Conservation (phyloP, 2,113 vertebrate species). For the Antennarius striatus region DNA sequence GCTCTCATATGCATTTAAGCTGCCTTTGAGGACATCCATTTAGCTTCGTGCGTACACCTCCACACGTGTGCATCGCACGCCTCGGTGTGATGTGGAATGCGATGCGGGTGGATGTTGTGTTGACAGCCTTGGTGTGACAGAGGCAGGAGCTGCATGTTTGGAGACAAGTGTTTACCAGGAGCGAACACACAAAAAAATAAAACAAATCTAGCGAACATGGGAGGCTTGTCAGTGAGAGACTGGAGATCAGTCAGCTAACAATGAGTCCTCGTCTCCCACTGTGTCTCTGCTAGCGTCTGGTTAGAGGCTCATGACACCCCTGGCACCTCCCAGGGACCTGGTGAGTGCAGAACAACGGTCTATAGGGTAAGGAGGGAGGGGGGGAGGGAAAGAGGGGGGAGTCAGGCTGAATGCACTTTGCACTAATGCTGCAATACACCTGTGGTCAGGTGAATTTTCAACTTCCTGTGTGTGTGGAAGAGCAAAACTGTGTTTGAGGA, state of each 20-base stretch:
- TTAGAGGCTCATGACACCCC: slow-evolving; percentile 59
- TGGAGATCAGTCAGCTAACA: slow-evolving; percentile 73
- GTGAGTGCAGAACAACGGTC: slow-evolving; percentile 46
- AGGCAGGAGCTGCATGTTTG: slow-evolving; percentile 59
- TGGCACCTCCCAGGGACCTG: slow-evolving; percentile 46
- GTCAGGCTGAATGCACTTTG: slow-evolving; percentile 16
- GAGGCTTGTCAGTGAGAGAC: slow-evolving; percentile 57
- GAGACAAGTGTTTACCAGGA: slow-evolving; percentile 65
- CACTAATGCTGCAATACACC: slow-evolving; percentile 48
- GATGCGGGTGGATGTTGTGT: slow-evolving; percentile 28
- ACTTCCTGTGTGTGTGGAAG: slow-evolving; percentile 7
- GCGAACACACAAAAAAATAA: slow-evolving; percentile 56
- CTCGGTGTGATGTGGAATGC: slow-evolving; percentile 21
- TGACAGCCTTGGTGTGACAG: slow-evolving; percentile 63
- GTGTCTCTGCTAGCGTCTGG: slow-evolving; percentile 48
- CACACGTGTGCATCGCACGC: slow-evolving; percentile 1
- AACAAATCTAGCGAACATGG: slow-evolving; percentile 61
- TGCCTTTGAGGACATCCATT: slow-evolving; percentile 61
- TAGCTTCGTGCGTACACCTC: slow-evolving; percentile 32
- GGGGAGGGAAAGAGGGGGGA: slow-evolving; percentile 29
- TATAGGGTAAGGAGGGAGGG: slow-evolving; percentile 7
- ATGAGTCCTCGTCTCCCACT: slow-evolving; percentile 62
- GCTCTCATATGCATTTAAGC: slow-evolving; percentile 65
- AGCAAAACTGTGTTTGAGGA: slow-evolving; percentile 19
- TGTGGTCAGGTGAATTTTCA: slow-evolving; percentile 62